phyloP scores from a whole-genome alignment of 2,888 invertebrate genomes.

The Drosophila atroscutellata region DNA sequence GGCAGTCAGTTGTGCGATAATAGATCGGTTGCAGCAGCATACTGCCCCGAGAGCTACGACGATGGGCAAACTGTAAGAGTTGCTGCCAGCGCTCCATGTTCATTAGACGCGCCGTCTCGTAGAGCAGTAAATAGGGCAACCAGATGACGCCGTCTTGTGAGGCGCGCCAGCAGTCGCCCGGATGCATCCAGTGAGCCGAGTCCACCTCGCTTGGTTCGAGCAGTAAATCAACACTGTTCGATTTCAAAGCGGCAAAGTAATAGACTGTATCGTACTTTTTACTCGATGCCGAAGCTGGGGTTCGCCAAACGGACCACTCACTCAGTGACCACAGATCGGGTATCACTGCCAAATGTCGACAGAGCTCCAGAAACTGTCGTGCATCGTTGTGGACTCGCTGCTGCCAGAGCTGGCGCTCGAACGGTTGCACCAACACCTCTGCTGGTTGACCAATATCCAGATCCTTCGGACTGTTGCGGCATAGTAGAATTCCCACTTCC shows the following conservation, averaged over 20 bases:
- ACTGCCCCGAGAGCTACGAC: conserved; percentile 86
- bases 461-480: conserved; percentile 86
- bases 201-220: conserved; percentile 73
- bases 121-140: conserved; percentile 90
- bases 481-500: conserved; percentile 92
- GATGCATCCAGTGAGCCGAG: conserved; percentile 59
- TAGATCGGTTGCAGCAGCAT: conserved; percentile 87
- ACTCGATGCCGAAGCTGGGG: conserved; percentile 86
- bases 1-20: conserved; percentile 87
- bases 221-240: conserved; percentile 55
- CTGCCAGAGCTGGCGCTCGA: conserved; percentile 88
- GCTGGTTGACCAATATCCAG: conserved; percentile 66
- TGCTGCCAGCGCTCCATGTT: conserved; percentile 86
- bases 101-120: conserved; percentile 89
- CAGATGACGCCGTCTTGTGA: conserved; percentile 66
- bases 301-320: conserved; percentile 95
- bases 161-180: conserved; percentile 53
- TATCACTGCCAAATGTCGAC: conserved; percentile 88
- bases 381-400: conserved; percentile 84
- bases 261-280: conserved; percentile 76
- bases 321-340: conserved; percentile 93
- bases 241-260: conserved; percentile 64
- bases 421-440: conserved; percentile 85
- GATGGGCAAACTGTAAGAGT: conserved; percentile 87
- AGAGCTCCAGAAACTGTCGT: conserved; percentile 88